Conservation (phyloP, 2,797 vertebrate species). For the Spea hammondii region DNA sequence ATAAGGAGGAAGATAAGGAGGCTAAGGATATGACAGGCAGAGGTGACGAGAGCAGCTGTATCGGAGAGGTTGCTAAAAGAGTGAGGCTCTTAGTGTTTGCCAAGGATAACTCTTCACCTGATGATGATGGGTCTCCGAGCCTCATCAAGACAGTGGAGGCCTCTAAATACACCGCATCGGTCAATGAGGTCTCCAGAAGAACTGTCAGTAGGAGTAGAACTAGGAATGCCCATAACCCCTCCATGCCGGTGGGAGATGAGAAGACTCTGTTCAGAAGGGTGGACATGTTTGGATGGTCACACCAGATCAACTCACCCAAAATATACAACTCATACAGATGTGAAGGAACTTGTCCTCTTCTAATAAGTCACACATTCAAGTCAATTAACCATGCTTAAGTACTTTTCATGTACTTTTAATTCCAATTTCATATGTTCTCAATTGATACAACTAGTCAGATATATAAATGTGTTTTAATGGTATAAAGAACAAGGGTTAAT, state of each 20-base stretch:
- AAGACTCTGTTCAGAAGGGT: slow-evolving; percentile 69
- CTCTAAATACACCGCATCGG: slow-evolving; percentile 73
- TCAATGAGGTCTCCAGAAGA: slow-evolving; percentile 73
- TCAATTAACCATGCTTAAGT: slow-evolving; percentile 86
- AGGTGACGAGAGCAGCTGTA: rapidly evolving
- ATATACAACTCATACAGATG: slow-evolving; percentile 86
- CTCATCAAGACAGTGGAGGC: slow-evolving; percentile 78
- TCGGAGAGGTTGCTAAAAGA: slow-evolving; percentile 53
- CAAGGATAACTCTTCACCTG: slow-evolving; percentile 62
- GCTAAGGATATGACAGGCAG: rapidly evolving
- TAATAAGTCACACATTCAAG: slow-evolving; percentile 79
- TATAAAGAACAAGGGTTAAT: no score
- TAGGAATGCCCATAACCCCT: slow-evolving; percentile 37
- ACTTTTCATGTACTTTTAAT: no score
- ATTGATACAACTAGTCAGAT: no score
- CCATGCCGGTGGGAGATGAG: slow-evolving; percentile 12
- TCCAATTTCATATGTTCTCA: no score
- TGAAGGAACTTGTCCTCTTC: slow-evolving; percentile 78
- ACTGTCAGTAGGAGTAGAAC: slow-evolving; percentile 66
- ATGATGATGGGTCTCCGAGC: slow-evolving; percentile 62
- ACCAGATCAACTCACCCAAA: slow-evolving; percentile 82
- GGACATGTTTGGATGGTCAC: slow-evolving; percentile 85
- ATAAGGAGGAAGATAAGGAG: rapidly evolving
- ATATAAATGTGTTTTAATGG: no score
- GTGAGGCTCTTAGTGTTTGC: slow-evolving; percentile 82